A percentile compares a stretch with the other conserved stretches of the same genome.
Conservation (phyloP, 2,113 vertebrate species). For the Macroglossus sobrinus region DNA sequence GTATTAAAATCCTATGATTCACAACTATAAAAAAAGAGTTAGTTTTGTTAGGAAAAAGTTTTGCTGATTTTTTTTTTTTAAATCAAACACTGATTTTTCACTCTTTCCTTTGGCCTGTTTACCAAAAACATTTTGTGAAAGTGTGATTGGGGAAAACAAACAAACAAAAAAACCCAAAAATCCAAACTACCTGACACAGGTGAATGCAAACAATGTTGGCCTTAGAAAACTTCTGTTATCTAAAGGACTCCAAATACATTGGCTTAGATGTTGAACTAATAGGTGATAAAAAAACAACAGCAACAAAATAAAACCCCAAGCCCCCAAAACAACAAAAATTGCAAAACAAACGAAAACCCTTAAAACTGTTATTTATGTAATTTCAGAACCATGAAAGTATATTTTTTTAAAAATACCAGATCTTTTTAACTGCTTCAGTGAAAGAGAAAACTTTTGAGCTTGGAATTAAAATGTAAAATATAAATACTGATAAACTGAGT, state of each 20-base stretch:
- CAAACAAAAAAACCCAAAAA: background rate
- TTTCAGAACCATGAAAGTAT: background rate
- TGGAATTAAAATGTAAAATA: slow-evolving; percentile 12
- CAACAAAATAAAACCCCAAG: background rate
- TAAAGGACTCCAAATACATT: background rate
- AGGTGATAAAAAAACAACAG: background rate
- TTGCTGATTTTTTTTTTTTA: slow-evolving; percentile 27
- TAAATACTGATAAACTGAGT: slow-evolving; percentile 8
- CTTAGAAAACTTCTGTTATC: background rate
- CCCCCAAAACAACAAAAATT: background rate
- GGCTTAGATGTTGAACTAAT: background rate
- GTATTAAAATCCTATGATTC: background rate
- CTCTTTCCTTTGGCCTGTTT: slow-evolving; percentile 1
- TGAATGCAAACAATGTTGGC: background rate
- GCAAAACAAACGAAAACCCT: background rate
- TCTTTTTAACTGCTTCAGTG: background rate
- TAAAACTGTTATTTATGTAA: background rate
- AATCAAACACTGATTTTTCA: background rate
- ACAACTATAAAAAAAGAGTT: background rate
- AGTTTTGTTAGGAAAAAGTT: slow-evolving; percentile 12
- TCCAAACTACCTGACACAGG: background rate
- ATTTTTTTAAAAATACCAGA: background rate
- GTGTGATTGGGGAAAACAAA: background rate
- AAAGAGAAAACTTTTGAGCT: background rate
- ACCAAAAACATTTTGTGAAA: slow-evolving; percentile 18